These are phyloP conservation scores for Acanthosoma haemorrhoidale DNA, from an alignment of 2,888 invertebrate genomes.

Conservation along the genomic window DNA sequence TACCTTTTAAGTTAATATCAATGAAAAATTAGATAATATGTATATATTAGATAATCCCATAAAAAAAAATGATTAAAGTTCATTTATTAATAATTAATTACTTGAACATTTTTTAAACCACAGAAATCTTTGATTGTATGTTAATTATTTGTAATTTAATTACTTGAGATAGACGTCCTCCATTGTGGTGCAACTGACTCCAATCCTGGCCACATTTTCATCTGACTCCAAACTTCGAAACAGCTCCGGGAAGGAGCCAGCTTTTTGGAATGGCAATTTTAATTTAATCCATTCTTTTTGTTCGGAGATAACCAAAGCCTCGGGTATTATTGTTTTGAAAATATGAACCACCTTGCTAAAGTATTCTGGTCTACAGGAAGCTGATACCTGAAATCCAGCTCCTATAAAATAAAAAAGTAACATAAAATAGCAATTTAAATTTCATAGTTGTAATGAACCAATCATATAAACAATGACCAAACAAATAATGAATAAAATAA, in stretches of 20 bases:
- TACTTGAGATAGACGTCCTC: conserved; percentile 81
- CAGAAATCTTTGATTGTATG: no score
- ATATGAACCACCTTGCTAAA: conserved; percentile 38
- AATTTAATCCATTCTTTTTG: not conserved
- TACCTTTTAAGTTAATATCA: no score
- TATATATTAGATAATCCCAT: no score
- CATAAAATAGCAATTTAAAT: no score
- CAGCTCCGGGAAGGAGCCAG: conserved; percentile 53
- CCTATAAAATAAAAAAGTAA: not conserved
- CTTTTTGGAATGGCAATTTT: conserved; percentile 19
- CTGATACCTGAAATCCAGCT: conserved; percentile 63
- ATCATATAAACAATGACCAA: no score
- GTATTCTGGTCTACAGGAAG: conserved; percentile 48
- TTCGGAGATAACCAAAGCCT: conserved; percentile 44
- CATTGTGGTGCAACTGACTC: conserved; percentile 79
- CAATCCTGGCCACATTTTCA: conserved; percentile 63
- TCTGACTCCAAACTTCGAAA: conserved; percentile 59
- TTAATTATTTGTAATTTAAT: no score
- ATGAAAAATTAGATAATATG: no score
- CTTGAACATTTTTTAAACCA: no score
- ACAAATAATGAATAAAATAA: no score
- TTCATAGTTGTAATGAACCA: no score
- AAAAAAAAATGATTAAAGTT: not conserved
- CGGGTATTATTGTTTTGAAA: conserved; percentile 47
- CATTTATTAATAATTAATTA: no score